Evolutionary conservation across 2,797 vertebrate species (phyloP).

Genomic region (Schizothorax lantsangensis): DNA sequence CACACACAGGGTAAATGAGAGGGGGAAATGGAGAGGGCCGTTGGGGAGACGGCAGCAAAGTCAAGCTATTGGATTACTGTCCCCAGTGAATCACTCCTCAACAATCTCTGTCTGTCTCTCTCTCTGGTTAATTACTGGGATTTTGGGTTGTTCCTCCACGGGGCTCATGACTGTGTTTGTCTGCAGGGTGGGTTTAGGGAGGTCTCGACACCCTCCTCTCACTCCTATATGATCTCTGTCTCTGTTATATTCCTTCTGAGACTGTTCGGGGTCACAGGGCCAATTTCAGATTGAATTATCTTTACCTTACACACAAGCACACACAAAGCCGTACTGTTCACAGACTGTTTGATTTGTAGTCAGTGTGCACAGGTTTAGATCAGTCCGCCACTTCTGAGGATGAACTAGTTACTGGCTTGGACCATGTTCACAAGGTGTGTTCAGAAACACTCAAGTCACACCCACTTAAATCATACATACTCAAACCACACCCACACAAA

Average conservation of each 20-base stretch:
- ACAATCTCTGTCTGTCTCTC: constrained; percentile 65
- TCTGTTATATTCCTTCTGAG: constrained; percentile 6
- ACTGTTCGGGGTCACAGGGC: not conserved
- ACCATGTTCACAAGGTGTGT: not conserved
- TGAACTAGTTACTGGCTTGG: not conserved
- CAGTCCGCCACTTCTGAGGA: not conserved
- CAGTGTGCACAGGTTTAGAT: not conserved
- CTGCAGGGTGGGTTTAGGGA: constrained; percentile 50
- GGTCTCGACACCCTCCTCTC: constrained; percentile 20
- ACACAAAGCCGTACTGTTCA: not conserved
- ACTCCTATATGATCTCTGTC: not conserved
- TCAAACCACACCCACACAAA: constrained; percentile 15
- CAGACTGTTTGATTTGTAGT: not conserved
- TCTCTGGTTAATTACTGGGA: constrained; percentile 79
- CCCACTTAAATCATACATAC: not conserved
- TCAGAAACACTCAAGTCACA: not conserved
- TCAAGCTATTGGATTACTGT: constrained; percentile 43
- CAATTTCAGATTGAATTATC: constrained; percentile 12
- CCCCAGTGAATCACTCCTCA: constrained; percentile 62
- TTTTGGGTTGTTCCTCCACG: constrained; percentile 68
- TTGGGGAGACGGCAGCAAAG: constrained; percentile 48
- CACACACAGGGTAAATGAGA: constrained; percentile 9
- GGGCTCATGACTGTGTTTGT: constrained; percentile 52
- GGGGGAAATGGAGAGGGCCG: constrained; percentile 45
- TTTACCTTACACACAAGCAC: not conserved